Evolutionary conservation across 1,140 invertebrate genomes (phyloP), one percentile per base, ranked within the genome.

Genomic region (Sarcophaga peregrina): DNA sequence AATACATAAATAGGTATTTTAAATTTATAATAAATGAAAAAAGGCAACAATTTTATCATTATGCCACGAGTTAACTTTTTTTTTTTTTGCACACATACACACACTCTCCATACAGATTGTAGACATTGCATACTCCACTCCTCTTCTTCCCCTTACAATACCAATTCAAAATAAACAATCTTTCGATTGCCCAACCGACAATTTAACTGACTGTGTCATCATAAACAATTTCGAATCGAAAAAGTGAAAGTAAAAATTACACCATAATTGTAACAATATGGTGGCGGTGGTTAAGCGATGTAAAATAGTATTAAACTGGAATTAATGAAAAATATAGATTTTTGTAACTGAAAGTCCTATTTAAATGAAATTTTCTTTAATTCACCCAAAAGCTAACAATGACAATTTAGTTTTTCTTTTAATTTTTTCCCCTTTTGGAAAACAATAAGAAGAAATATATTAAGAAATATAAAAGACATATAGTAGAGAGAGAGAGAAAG

Each of bases 371-470:
- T 25, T 72, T 72, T 20, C 37, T 72, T 62, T 15, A 7, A 20
- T 72, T 62, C 13, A n/a, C 6, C 58, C 11, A 15, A 72, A 72
- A 45, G 75, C 62, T n/a, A 68, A 68, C 62, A 78, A 78, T 78
- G 75, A 78, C 47, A 78, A 78, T 76, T 76, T 78, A 78, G 15
- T 78, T 78, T 78, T 78, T 78, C 8, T 68, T 68, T 25, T 25
- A 20, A 9, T 68, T 5, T 25, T 37, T 37, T 37, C 4, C 4
- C 25, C 25, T 37, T 5, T 72, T 72, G 62, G 62, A 72, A 8
- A 72, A 25, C 20, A 25, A 20, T 8, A 72, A 9, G 7, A 72
- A 62, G 11, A 62, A 17, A 62, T 8, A 62, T 8, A n/a, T 15
- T 15, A 25, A 72, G 62, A 25, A 72, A 72, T 72, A 72, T 25